These are phyloP conservation scores for Syrmaticus mikado DNA, from an alignment of 2,113 vertebrate genomes.

Conservation along the genomic window DNA sequence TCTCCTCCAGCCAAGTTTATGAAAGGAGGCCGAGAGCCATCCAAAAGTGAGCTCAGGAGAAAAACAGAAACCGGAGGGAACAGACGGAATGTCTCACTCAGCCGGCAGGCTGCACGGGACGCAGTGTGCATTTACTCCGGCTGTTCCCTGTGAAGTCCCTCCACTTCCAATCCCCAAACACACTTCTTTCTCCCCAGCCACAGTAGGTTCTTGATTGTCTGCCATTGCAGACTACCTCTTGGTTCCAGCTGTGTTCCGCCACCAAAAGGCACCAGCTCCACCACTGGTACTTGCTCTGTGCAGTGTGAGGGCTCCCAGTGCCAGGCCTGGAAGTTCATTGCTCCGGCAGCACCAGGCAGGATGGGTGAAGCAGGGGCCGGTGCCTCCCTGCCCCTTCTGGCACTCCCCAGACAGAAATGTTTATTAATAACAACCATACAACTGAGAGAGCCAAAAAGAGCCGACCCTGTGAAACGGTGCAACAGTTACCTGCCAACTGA, in stretches of 20 bases:
- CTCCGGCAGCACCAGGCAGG: neutral
- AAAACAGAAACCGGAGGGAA: neutral
- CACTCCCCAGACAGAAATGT: neutral
- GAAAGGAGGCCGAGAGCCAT: neutral
- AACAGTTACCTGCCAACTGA: conserved; percentile 52
- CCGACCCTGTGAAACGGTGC: neutral
- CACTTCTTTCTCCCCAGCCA: neutral
- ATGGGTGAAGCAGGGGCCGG: neutral
- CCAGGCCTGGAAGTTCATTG: neutral
- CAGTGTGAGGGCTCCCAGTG: neutral
- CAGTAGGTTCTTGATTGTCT: neutral
- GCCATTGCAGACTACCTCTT: neutral
- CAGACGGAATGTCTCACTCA: rapidly evolving
- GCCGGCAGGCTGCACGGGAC: neutral
- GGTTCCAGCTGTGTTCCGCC: rapidly evolving
- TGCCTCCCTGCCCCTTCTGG: neutral
- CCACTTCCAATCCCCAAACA: neutral
- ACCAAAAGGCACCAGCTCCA: neutral
- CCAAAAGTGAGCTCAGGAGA: neutral
- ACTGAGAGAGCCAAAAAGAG: neutral
- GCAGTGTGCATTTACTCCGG: neutral
- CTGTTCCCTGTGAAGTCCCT: neutral
- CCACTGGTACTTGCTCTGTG: neutral
- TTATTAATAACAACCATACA: neutral
- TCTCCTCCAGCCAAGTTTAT: neutral